Evolutionary conservation across 1,140 invertebrate species (phyloP).

Genomic region (Euwallacea fornicatus): DNA sequence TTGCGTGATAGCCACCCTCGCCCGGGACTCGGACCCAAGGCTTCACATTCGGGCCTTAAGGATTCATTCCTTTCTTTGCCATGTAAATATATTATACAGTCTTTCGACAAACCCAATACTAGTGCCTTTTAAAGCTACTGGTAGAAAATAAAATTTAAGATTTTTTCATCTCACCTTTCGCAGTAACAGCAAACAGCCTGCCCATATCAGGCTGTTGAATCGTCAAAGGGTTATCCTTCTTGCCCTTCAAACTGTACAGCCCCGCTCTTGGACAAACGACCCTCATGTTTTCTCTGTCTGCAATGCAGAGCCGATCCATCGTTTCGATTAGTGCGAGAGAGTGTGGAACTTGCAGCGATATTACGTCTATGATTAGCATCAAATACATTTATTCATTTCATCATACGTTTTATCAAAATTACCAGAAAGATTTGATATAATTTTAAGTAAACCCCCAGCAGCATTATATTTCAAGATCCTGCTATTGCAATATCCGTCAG

Average conservation of each 20-base stretch:
- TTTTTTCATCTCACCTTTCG: conserved; percentile 57
- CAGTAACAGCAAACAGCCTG: conserved; percentile 73
- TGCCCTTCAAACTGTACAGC: conserved; percentile 60
- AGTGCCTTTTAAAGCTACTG: too few species aligned
- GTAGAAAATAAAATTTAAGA: too few species aligned
- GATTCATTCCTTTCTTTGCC: too few species aligned
- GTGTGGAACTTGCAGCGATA: conserved; percentile 76
- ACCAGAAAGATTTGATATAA: conserved; percentile 63
- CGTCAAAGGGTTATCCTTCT: conserved; percentile 62
- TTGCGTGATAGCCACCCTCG: too few species aligned
- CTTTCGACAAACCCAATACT: too few species aligned
- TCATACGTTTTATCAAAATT: too few species aligned
- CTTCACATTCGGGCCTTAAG: too few species aligned
- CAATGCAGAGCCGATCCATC: conserved; percentile 85
- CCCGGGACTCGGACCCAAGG: too few species aligned
- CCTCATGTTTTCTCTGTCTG: conserved; percentile 91
- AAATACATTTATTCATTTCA: too few species aligned
- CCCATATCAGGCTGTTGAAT: conserved; percentile 74
- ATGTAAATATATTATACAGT: too few species aligned
- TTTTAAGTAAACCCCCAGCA: conserved; percentile 68
- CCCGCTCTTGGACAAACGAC: conserved; percentile 75
- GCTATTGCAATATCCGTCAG: conserved; percentile 94
- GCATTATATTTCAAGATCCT: conserved; percentile 83
- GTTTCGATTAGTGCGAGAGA: conserved; percentile 82
- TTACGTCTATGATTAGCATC: conserved; percentile 54